These are phyloP conservation scores for Apis mellifera DNA, from an alignment of 1,140 invertebrate genomes.

Conservation along the genomic window DNA sequence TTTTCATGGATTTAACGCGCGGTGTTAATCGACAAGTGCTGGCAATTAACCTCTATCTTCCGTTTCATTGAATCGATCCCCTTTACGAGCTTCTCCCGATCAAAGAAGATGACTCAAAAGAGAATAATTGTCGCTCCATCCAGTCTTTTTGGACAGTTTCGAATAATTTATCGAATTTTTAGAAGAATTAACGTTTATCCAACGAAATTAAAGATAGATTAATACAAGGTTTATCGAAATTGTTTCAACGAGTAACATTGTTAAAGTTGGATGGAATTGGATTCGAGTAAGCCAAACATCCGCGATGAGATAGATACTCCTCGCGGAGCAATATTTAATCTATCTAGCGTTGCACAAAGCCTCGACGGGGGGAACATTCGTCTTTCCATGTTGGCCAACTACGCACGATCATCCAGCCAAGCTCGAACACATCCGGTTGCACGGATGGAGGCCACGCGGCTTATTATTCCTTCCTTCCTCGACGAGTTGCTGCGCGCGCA, in stretches of 20 bases:
- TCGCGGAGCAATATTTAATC: slow-evolving; percentile 17
- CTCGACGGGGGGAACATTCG: background rate
- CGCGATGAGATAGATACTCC: too few relatives aligned
- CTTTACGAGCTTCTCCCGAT: background rate
- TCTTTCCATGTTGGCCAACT: background rate
- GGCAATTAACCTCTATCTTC: slow-evolving; percentile 46
- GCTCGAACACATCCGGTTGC: slow-evolving; percentile 37
- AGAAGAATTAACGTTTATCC: too few relatives aligned
- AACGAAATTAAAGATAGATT: too few relatives aligned
- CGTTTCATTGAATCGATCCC: slow-evolving; percentile 25
- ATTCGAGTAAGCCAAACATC: background rate
- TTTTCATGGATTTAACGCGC: slow-evolving; percentile 26
- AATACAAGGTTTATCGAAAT: too few relatives aligned
- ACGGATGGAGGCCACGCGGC: background rate
- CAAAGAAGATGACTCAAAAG: background rate
- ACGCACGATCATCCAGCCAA: background rate
- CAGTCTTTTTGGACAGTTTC: background rate
- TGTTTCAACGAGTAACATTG: background rate
- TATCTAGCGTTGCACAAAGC: slow-evolving; percentile 5
- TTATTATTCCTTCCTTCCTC: slow-evolving; percentile 47
- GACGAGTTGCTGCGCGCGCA: slow-evolving; percentile 25
- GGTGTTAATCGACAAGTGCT: slow-evolving; percentile 41
- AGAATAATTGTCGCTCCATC: slow-evolving; percentile 23
- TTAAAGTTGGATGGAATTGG: background rate
- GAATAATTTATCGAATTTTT: too few relatives aligned